phyloP scores from a whole-genome alignment of 2,113 vertebrate species.

The Dicerorhinus sumatrensis region DNA sequence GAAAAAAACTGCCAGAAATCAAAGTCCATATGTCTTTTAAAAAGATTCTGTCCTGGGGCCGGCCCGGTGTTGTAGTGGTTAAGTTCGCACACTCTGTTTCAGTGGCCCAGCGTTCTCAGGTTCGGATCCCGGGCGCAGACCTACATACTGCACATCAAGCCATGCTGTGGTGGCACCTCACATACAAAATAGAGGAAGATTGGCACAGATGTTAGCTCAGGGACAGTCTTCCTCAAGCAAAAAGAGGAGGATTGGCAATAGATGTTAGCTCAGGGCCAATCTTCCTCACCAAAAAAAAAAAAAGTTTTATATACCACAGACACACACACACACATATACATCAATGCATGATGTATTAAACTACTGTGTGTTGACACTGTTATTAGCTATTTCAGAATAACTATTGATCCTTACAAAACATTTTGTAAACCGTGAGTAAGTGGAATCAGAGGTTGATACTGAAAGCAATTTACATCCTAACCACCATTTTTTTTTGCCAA shows the following conservation, averaged over 20 bases:
- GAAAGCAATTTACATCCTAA: slow-evolving; percentile 33
- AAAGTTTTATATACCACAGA: not conserved
- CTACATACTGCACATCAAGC: too few species aligned
- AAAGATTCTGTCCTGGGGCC: not conserved
- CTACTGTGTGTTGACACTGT: not conserved
- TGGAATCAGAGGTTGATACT: not conserved
- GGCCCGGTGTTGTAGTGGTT: too few species aligned
- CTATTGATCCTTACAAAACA: slow-evolving; percentile 23
- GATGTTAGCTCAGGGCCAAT: too few species aligned
- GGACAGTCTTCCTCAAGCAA: too few species aligned
- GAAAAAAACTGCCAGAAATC: not conserved
- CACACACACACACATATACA: not conserved
- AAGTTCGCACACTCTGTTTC: too few species aligned
- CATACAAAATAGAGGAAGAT: too few species aligned
- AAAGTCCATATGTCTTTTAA: not conserved
- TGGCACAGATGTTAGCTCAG: too few species aligned
- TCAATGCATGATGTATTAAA: not conserved
- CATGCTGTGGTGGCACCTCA: too few species aligned
- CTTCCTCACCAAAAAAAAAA: not conserved
- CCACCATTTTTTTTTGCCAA: not conserved
- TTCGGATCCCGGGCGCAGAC: too few species aligned
- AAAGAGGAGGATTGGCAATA: too few species aligned
- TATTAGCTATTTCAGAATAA: slow-evolving; percentile 7
- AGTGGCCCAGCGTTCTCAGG: too few species aligned
- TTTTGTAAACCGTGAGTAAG: slow-evolving; percentile 18